A percentile compares a stretch with the other conserved stretches of the same genome.
Conservation (phyloP, 2,888 invertebrate species). For the Byasa hedistus region DNA sequence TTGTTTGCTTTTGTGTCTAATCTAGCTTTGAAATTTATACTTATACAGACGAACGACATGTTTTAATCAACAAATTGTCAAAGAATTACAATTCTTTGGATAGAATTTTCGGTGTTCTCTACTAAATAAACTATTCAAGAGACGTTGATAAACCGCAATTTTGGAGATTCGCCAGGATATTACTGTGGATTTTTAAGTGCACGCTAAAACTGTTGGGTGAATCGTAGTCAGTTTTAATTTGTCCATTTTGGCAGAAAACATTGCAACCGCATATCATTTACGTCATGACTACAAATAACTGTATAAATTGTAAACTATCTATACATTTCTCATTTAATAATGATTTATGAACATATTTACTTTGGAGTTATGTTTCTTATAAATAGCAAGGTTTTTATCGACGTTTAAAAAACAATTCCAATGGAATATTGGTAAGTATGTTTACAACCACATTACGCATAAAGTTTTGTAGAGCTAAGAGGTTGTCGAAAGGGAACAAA, state of each 20-base stretch:
- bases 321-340: background rate
- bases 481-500: background rate
- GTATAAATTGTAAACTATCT: constrained; percentile 22
- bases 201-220: constrained; percentile 52
- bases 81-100: constrained; percentile 8
- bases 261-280: constrained; percentile 69
- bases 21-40: background rate
- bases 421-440: too few species aligned
- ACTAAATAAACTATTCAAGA: constrained; percentile 25
- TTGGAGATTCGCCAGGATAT: constrained; percentile 23
- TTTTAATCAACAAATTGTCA: background rate
- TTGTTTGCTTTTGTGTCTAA: background rate
- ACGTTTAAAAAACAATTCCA: too few species aligned
- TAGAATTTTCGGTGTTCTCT: constrained; percentile 12
- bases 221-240: constrained; percentile 70
- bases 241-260: constrained; percentile 71
- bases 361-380: background rate
- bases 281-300: constrained; percentile 58
- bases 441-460: too few species aligned
- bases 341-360: background rate
- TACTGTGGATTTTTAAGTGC: constrained; percentile 59
- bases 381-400: too few species aligned
- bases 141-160: constrained; percentile 26
- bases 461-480: too few species aligned
- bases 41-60: background rate